A percentile compares a stretch with the other conserved stretches of the same genome.
Conservation (phyloP, 1,140 invertebrate species). For the Acromyrmex heyeri region DNA sequence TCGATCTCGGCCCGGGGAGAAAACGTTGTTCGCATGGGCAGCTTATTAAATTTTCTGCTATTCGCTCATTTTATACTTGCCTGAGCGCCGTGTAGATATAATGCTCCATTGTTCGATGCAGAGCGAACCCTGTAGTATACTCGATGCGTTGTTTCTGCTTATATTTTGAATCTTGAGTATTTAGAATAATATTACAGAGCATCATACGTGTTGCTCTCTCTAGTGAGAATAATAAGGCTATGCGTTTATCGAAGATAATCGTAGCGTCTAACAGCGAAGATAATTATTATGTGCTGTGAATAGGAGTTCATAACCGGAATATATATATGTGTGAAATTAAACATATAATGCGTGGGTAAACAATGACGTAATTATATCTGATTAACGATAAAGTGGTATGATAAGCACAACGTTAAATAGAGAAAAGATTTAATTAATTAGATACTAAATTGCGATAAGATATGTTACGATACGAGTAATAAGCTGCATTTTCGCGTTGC, state of each 20-base stretch:
- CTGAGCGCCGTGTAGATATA: slow-evolving; percentile 30
- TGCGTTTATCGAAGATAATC: slow-evolving; percentile 43
- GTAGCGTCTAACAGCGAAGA: not conserved
- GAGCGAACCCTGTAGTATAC: not conserved
- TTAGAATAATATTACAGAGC: slow-evolving; percentile 5
- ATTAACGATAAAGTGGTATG: slow-evolving; percentile 16
- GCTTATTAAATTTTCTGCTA: slow-evolving; percentile 74
- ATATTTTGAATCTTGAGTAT: slow-evolving; percentile 47
- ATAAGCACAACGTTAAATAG: slow-evolving; percentile 4
- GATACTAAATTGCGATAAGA: not conserved
- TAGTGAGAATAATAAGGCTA: slow-evolving; percentile 19
- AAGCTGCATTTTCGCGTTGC: not conserved
- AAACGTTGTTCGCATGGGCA: slow-evolving; percentile 38
- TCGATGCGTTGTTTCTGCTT: slow-evolving; percentile 25
- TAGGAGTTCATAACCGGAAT: slow-evolving; percentile 24
- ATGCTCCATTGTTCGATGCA: slow-evolving; percentile 50
- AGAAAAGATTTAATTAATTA: not conserved
- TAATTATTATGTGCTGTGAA: slow-evolving; percentile 25
- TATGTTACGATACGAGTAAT: not conserved
- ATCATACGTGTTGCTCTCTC: not conserved
- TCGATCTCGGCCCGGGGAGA: slow-evolving; percentile 48
- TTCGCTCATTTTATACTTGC: slow-evolving; percentile 48
- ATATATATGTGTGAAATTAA: slow-evolving; percentile 22
- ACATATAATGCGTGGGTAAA: not conserved
- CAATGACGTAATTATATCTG: slow-evolving; percentile 45